Evolutionary conservation across 2,113 vertebrate species (phyloP).

Genomic region (Microcebus griseorufus): DNA sequence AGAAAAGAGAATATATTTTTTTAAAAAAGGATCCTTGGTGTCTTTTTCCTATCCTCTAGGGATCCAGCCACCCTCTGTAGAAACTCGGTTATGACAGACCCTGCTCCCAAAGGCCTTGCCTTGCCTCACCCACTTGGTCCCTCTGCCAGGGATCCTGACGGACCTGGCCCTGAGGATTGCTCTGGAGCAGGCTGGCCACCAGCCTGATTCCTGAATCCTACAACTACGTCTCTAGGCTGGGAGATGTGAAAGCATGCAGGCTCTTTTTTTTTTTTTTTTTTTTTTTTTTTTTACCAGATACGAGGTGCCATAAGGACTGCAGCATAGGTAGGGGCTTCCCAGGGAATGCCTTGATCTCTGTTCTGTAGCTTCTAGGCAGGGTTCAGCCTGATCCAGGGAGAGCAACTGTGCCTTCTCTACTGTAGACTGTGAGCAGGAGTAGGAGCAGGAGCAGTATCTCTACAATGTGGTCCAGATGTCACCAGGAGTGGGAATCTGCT

Average conservation of each 20-base stretch:
- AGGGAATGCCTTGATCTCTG: slow-evolving; percentile 82
- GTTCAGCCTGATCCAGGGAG: neutral
- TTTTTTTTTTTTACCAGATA: slow-evolving; percentile 77
- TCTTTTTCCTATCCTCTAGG: neutral
- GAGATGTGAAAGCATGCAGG: slow-evolving; percentile 75
- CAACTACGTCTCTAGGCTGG: slow-evolving; percentile 76
- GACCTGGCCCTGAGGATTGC: slow-evolving; percentile 84
- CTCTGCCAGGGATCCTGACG: slow-evolving; percentile 82
- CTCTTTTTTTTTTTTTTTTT: slow-evolving; percentile 65
- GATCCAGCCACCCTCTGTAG: neutral
- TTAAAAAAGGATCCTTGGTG: neutral
- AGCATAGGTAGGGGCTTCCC: neutral
- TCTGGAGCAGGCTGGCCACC: slow-evolving; percentile 81
- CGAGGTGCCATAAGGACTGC: slow-evolving; percentile 52
- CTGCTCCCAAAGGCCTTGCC: slow-evolving; percentile 76
- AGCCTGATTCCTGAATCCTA: slow-evolving; percentile 74
- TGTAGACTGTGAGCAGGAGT: slow-evolving; percentile 76
- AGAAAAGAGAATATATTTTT: no score
- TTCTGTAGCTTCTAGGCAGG: slow-evolving; percentile 78
- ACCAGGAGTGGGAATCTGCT: slow-evolving; percentile 86
- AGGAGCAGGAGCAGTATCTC: slow-evolving; percentile 80
- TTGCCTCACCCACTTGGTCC: slow-evolving; percentile 66
- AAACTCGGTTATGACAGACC: slow-evolving; percentile 72
- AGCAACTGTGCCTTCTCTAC: slow-evolving; percentile 19
- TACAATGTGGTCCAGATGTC: slow-evolving; percentile 86